A percentile compares a stretch with the other conserved stretches of the same genome.
Evolutionary conservation across 2,797 vertebrate genomes (phyloP).

Genomic region (Sparus aurata): DNA sequence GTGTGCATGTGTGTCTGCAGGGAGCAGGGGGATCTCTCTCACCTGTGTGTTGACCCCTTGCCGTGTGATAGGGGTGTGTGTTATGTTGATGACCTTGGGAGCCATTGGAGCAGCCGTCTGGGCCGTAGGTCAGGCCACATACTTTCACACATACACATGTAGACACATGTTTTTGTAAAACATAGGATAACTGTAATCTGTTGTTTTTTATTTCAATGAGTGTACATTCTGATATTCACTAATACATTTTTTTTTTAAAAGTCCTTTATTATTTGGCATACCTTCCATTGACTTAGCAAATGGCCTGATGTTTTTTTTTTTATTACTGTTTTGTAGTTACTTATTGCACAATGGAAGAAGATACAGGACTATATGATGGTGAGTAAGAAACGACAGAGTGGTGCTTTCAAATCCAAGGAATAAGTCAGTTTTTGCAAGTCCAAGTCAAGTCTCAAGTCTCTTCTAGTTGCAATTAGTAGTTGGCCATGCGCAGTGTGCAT

Average conservation of each 20-base stretch:
- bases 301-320: constrained; percentile 5
- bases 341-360: constrained; percentile 86
- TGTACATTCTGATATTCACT: neutral
- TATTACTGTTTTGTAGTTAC: constrained; percentile 74
- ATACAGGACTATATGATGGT: constrained; percentile 88
- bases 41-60: constrained; percentile 87
- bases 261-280: neutral
- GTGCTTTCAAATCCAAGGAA: neutral
- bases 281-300: constrained; percentile 12
- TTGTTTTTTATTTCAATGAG: constrained; percentile 5
- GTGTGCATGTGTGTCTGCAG: constrained; percentile 59
- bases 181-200: neutral
- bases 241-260: too few relatives aligned
- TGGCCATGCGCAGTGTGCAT: too few relatives aligned
- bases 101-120: constrained; percentile 90
- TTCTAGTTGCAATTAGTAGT: too few relatives aligned
- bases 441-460: too few relatives aligned
- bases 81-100: constrained; percentile 86
- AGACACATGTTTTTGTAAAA: constrained; percentile 16
- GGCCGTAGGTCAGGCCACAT: constrained; percentile 89
- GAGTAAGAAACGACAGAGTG: constrained; percentile 51
- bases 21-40: constrained; percentile 79
- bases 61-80: constrained; percentile 81
- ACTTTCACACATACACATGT: constrained; percentile 20
- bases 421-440: too few relatives aligned